Conservation (phyloP, 2,797 vertebrate species). For the Acanthopagrus latus region DNA sequence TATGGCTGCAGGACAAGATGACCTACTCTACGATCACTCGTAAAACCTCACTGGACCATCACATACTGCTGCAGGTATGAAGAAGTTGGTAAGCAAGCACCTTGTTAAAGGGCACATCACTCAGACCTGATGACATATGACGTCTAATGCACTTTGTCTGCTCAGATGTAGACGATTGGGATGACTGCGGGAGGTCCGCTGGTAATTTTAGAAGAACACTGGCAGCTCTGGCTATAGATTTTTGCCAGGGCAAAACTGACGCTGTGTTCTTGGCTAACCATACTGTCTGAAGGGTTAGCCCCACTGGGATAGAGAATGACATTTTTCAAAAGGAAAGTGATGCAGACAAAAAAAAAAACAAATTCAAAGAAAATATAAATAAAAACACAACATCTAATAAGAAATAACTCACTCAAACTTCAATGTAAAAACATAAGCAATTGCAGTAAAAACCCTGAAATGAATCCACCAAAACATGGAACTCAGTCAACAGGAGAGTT, state of each 20-base stretch:
- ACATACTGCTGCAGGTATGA: conserved; percentile 19
- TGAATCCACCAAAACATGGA: background rate
- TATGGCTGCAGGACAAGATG: conserved; percentile 24
- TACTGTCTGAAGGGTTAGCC: background rate
- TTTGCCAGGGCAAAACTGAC: conserved; percentile 1
- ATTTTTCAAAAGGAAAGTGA: background rate
- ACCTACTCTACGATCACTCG: background rate
- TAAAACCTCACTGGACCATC: conserved; percentile 5
- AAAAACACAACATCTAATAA: too few species aligned
- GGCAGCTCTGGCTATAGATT: conserved; percentile 24
- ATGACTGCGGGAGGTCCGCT: conserved; percentile 12
- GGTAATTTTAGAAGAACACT: conserved; percentile 57
- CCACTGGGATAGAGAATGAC: background rate
- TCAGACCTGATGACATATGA: conserved; percentile 27
- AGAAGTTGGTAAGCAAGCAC: conserved; percentile 21
- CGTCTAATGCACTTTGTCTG: conserved; percentile 2
- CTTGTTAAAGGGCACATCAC: conserved; percentile 59
- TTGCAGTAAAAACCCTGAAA: background rate
- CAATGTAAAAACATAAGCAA: too few species aligned
- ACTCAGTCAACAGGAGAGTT: background rate
- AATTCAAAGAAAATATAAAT: background rate
- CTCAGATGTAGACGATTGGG: conserved; percentile 5
- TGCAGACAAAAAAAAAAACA: background rate
- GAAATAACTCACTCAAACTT: background rate
- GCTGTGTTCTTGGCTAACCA: background rate